A percentile compares a stretch with the other conserved stretches of the same genome.
These are phyloP conservation scores for Oreamnos americanus DNA, from an alignment of 2,113 vertebrate genomes.

Conservation along the genomic window DNA sequence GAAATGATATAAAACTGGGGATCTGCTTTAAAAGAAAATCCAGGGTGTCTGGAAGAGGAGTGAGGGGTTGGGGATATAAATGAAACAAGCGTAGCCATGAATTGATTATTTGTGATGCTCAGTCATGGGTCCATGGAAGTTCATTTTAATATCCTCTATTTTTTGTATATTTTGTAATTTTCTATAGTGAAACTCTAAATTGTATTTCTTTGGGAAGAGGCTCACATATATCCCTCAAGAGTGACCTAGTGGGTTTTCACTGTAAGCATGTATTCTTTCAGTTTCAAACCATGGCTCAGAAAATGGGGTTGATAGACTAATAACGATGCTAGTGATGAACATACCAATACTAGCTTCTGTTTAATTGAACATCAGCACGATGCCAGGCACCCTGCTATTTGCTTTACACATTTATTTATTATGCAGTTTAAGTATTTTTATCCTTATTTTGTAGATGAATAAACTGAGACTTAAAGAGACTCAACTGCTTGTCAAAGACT, in stretches of 20 bases:
- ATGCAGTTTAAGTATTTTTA: background rate
- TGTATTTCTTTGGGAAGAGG: background rate
- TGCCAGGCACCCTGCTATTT: background rate
- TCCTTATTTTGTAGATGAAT: constrained; percentile 26
- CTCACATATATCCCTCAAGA: background rate
- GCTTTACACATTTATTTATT: background rate
- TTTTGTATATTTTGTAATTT: background rate
- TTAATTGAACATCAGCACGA: background rate
- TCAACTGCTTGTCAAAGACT: background rate
- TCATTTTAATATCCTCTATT: background rate
- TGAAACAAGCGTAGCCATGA: background rate
- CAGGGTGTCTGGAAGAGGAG: background rate
- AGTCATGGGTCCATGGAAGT: background rate
- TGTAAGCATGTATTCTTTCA: background rate
- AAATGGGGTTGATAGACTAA: background rate
- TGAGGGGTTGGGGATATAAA: background rate
- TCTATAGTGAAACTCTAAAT: background rate
- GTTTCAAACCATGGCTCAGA: background rate
- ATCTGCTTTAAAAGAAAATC: background rate
- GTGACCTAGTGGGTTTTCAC: background rate
- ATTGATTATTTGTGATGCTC: background rate
- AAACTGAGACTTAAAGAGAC: constrained; percentile 33
- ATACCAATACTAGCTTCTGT: background rate
- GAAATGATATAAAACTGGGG: background rate
- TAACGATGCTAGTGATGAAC: background rate